phyloP scores from a whole-genome alignment of 2,113 vertebrate species.

The Nesogale talazaci region DNA sequence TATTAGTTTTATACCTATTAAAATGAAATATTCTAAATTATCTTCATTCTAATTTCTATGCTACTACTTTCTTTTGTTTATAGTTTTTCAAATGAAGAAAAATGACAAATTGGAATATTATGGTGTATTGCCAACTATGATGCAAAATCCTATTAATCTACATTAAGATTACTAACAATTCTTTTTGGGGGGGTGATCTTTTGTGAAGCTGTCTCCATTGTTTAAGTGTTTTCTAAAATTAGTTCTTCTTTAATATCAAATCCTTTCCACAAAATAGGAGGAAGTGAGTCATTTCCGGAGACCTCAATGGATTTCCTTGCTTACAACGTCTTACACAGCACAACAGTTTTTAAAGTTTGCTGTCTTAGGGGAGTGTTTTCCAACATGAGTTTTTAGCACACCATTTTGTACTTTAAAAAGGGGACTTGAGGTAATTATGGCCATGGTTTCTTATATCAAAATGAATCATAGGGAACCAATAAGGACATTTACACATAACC shows the following conservation, averaged over 20 bases:
- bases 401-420: not conserved
- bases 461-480: not conserved
- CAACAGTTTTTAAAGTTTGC: not conserved
- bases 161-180: not conserved
- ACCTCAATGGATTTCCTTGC: slow-evolving; percentile 36
- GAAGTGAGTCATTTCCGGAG: slow-evolving; percentile 61
- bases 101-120: not conserved
- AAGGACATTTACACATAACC: not conserved
- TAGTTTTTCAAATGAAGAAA: not conserved
- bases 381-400: not conserved
- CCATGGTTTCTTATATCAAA: not conserved
- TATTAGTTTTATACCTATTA: slow-evolving; percentile 5
- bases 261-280: slow-evolving; percentile 20
- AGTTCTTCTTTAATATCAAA: slow-evolving; percentile 40
- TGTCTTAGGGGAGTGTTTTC: slow-evolving; percentile 28
- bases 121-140: not conserved
- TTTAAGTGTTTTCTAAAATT: slow-evolving; percentile 60
- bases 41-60: not conserved
- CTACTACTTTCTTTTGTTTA: not conserved
- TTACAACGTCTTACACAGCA: slow-evolving; percentile 10
- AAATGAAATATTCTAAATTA: not conserved
- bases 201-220: slow-evolving; percentile 30
- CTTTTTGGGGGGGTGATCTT: not conserved
- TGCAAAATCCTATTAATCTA: not conserved
- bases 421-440: slow-evolving; percentile 26